A percentile compares a stretch with the other conserved stretches of the same genome.
Conservation (phyloP, 2,888 invertebrate species). For the Hydrotaea cyrtoneurina region DNA sequence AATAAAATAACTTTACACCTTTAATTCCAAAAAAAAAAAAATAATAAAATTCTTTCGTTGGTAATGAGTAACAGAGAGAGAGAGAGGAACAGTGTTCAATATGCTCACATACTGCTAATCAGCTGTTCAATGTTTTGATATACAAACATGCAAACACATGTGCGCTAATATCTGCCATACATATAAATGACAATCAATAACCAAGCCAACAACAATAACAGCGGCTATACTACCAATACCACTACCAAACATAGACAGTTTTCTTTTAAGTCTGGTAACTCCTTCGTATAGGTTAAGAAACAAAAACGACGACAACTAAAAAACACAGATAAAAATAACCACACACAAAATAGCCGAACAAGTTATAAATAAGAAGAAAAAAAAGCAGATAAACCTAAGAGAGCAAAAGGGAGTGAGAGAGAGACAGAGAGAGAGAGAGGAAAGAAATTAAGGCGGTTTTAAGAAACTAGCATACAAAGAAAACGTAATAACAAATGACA, state of each 20-base stretch:
- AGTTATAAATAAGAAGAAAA: slow-evolving; percentile 16
- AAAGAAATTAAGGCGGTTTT: background rate
- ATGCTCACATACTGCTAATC: too few relatives aligned
- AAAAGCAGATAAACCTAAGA: background rate
- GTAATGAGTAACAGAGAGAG: background rate
- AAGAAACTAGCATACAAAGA: background rate
- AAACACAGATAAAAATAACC: slow-evolving; percentile 13
- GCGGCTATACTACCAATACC: background rate
- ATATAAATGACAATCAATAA: background rate
- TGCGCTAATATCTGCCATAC: background rate
- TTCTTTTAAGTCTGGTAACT: background rate
- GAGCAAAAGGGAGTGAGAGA: background rate
- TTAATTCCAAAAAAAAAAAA: background rate
- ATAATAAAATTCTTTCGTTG: too few relatives aligned
- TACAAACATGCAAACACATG: background rate
- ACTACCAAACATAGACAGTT: background rate
- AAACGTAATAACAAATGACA: background rate
- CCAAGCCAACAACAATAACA: background rate
- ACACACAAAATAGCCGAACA: slow-evolving; percentile 20
- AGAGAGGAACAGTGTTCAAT: background rate
- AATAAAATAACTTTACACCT: too few relatives aligned
- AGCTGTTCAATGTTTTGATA: slow-evolving; percentile 14
- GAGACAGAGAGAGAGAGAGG: too few relatives aligned
- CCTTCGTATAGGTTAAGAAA: background rate
- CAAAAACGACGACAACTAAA: too few relatives aligned